Conservation (phyloP, 2,113 vertebrate genomes). For the Podarcis raffonei region DNA sequence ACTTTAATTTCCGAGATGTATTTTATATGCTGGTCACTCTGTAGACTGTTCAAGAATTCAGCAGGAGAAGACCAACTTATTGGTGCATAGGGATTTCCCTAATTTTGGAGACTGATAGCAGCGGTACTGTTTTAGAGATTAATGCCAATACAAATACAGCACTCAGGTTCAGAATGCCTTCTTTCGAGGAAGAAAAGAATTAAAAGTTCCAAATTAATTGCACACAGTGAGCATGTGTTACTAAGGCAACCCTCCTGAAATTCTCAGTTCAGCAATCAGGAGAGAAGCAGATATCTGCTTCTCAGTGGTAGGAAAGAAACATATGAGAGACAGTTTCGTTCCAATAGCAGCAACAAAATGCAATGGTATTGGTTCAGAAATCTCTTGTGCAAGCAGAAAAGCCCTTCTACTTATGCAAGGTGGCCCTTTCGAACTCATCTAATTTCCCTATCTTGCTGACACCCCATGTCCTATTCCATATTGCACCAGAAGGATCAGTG, state of each 20-base stretch:
- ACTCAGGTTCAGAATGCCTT: not conserved
- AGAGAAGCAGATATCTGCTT: not conserved
- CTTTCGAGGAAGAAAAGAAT: not conserved
- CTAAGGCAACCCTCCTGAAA: not conserved
- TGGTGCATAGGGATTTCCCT: not conserved
- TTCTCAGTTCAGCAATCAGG: not conserved
- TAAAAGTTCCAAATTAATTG: not conserved
- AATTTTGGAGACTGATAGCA: not conserved
- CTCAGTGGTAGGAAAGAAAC: not conserved
- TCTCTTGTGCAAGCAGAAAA: too few relatives aligned
- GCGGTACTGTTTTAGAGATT: not conserved
- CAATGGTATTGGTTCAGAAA: not conserved
- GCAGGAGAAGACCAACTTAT: constrained; percentile 7
- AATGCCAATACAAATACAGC: not conserved
- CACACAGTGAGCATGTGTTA: not conserved
- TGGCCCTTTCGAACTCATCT: too few relatives aligned
- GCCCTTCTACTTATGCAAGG: too few relatives aligned
- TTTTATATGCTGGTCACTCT: constrained; percentile 13
- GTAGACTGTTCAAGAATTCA: not conserved
- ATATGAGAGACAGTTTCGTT: not conserved
- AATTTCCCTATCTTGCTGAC: too few relatives aligned
- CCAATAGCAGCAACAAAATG: not conserved
- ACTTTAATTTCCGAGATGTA: constrained; percentile 20
- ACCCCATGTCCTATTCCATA: too few relatives aligned
- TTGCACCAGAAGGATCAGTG: too few relatives aligned